Percentiles rank a stretch among this genome's conserved stretches.
These are phyloP conservation scores for Leptocoma aspasia DNA, from an alignment of 2,113 vertebrate species.

Conservation along the genomic window DNA sequence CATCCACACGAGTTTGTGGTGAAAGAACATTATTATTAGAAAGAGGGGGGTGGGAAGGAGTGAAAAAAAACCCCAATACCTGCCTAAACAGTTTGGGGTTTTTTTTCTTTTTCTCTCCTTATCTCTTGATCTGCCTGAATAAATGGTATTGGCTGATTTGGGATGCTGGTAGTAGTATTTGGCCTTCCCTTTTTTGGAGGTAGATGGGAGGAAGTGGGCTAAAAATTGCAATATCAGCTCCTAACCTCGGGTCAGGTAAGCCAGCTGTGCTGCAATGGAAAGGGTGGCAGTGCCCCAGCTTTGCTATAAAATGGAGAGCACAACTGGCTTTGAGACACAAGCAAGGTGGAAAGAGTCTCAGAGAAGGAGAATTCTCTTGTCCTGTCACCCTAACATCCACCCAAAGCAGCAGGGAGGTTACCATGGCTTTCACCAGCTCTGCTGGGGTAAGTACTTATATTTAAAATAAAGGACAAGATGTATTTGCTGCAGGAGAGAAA, in stretches of 20 bases:
- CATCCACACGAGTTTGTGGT: background rate
- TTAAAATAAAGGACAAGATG: background rate
- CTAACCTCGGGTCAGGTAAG: background rate
- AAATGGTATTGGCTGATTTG: background rate
- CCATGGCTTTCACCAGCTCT: conserved; percentile 11
- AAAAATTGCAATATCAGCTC: conserved; percentile 4
- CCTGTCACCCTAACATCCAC: accelerated
- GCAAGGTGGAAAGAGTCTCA: background rate
- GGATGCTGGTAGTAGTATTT: background rate
- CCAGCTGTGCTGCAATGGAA: conserved; percentile 10
- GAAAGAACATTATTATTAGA: background rate
- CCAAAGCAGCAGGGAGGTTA: background rate
- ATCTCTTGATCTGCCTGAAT: background rate
- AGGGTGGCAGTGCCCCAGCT: background rate
- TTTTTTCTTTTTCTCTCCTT: background rate
- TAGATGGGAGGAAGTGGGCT: conserved; percentile 41
- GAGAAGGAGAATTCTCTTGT: background rate
- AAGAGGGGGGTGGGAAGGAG: background rate
- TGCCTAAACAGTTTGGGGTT: background rate
- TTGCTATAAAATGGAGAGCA: conserved; percentile 38
- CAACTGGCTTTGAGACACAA: background rate
- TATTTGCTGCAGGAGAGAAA: background rate
- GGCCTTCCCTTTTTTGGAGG: background rate
- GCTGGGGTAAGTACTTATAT: background rate
- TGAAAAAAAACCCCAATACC: background rate